These are phyloP conservation scores for Trichonephila inaurata DNA, from an alignment of 1,140 invertebrate genomes.

Conservation along the genomic window DNA sequence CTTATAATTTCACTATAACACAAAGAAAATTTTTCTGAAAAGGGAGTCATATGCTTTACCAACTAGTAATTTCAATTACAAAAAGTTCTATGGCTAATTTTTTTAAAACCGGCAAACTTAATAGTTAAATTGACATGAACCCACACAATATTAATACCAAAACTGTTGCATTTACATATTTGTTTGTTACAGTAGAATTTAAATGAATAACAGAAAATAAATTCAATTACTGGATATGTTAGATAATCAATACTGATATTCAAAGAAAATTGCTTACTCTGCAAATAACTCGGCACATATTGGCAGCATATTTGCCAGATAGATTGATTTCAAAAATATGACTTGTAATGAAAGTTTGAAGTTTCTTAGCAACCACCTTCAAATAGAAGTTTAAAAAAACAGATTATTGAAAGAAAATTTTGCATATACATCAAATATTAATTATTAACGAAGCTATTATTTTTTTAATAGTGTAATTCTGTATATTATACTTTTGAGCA, in stretches of 20 bases:
- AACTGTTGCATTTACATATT: too few species aligned
- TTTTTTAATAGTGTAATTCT: background rate
- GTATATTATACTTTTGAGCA: background rate
- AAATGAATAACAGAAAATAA: too few species aligned
- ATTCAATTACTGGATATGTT: background rate
- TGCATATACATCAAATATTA: background rate
- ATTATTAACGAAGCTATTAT: background rate
- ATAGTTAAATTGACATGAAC: too few species aligned
- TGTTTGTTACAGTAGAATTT: too few species aligned
- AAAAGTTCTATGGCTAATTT: too few species aligned
- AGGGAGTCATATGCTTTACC: too few species aligned
- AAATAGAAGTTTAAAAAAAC: slow-evolving; percentile 79
- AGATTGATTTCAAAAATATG: slow-evolving; percentile 90
- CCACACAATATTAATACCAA: too few species aligned
- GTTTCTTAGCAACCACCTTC: slow-evolving; percentile 87
- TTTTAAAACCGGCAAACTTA: too few species aligned
- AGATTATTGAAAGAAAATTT: background rate
- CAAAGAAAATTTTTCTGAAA: too few species aligned
- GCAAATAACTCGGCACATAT: slow-evolving; percentile 86
- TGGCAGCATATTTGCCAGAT: slow-evolving; percentile 88
- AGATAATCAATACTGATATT: background rate
- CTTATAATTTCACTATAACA: too few species aligned
- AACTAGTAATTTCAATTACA: too few species aligned
- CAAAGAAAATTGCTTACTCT: slow-evolving; percentile 83
- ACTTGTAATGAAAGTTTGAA: slow-evolving; percentile 87